Conservation (phyloP, 2,888 invertebrate species). For the Idaea aversata region DNA sequence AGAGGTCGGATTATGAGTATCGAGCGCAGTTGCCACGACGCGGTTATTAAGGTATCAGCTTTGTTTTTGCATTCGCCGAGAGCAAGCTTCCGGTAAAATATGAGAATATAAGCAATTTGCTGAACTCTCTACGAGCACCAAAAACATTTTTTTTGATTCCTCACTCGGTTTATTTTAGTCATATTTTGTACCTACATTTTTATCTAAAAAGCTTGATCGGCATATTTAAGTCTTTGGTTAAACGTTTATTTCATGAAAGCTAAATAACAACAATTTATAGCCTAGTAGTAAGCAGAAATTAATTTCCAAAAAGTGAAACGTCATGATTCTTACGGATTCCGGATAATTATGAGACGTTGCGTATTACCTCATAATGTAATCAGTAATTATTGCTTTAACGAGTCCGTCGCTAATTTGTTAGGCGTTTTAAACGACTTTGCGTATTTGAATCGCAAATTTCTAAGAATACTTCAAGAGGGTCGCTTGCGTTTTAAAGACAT, state of each 20-base stretch:
- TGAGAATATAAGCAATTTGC: constrained; percentile 57
- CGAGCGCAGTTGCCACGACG: constrained; percentile 59
- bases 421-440: constrained; percentile 80
- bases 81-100: constrained; percentile 66
- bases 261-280: not conserved
- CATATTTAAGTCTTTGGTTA: too few species aligned
- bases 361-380: constrained; percentile 74
- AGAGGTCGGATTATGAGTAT: constrained; percentile 66
- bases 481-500: constrained; percentile 74
- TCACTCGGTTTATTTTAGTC: constrained; percentile 10
- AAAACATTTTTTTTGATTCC: constrained; percentile 35
- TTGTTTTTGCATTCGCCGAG: constrained; percentile 69
- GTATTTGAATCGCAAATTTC: constrained; percentile 80
- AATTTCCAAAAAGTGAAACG: not conserved
- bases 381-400: constrained; percentile 79
- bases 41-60: constrained; percentile 68
- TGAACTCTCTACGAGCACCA: constrained; percentile 41
- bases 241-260: not conserved
- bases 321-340: not conserved
- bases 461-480: constrained; percentile 78
- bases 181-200: constrained; percentile 4
- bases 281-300: not conserved
- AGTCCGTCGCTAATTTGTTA: constrained; percentile 79
- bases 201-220: too few species aligned
- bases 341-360: constrained; percentile 19